Evolutionary conservation across 2,888 invertebrate genomes (phyloP), one percentile per base, ranked within the genome.

Genomic region (Yponomeuta cagnagella): DNA sequence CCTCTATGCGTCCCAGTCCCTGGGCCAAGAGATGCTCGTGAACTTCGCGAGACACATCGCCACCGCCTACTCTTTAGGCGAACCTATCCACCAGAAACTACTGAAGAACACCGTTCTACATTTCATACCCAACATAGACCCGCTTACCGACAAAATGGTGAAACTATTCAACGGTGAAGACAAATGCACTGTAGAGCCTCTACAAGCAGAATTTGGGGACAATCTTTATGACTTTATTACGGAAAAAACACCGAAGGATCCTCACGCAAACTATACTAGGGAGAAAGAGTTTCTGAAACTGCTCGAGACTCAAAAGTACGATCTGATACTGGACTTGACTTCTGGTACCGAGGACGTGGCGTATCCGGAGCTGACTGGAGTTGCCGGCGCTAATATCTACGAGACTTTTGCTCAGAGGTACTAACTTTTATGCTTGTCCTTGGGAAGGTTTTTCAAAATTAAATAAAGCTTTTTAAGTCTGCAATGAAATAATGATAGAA

Each of bases 41-140:
- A 95, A 98, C 84, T 93, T 98, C 76, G 96, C 96, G 0, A 94
- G 97, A 0, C 98, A 98, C 87, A 86, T 98, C 31, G 85, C 96
- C 37, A 94, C 93, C 70, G 97, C 96, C 0, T 94, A 95, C 80
- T 88, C 92, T 67, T 91, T 95, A 70, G 94, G 94, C 43, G 95
- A 97, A 77, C 94, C 95, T 0, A 82, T 93, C 0, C 94, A 96
- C 74, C 82, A 92, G 64, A 86, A 88, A 31, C 85, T 98, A 15
- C 82, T 98, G 6, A 90, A 95, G 70, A 95, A 94, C 74, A 93
- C 95, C 0, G 96, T 97, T 5, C 82, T 98, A 63, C 96, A 97
- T 82, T 94, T 98, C 76, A 93, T 97, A 75, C 98, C 98, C 0
- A 92, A 89, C 76, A 73, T 93, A 0, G 93, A 93, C 70, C 79